Conservation (phyloP, 2,113 vertebrate species). For the Colinus virginianus region DNA sequence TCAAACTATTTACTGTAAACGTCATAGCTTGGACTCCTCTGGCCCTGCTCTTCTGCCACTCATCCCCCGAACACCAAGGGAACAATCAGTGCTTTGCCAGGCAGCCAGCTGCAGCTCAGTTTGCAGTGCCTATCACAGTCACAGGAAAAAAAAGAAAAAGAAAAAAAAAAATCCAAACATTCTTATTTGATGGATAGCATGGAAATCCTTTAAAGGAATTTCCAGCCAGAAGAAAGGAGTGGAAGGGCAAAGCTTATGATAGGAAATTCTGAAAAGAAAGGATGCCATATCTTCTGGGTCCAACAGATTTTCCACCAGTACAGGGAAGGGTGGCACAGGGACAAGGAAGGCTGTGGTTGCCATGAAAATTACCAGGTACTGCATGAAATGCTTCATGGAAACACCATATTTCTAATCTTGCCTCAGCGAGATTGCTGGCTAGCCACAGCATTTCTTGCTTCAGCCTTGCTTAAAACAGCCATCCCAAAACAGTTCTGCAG, state of each 20-base stretch:
- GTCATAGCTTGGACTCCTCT: neutral
- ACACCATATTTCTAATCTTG: neutral
- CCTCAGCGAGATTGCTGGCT: neutral
- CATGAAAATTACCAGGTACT: conserved; percentile 45
- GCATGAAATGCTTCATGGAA: neutral
- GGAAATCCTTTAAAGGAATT: neutral
- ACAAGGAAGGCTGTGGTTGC: neutral
- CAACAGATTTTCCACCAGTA: neutral
- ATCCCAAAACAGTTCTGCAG: neutral
- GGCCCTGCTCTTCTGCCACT: neutral
- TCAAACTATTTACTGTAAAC: neutral
- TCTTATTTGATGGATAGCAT: neutral
- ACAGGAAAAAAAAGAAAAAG: neutral
- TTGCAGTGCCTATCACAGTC: neutral
- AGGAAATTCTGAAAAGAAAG: neutral
- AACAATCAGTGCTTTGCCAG: conserved; percentile 1
- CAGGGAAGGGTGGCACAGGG: neutral
- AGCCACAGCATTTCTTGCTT: neutral
- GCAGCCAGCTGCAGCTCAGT: neutral
- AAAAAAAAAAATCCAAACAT: neutral
- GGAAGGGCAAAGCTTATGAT: neutral
- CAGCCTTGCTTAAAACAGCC: neutral
- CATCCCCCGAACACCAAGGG: accelerated
- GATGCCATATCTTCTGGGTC: neutral
- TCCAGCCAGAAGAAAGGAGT: neutral